A percentile compares a stretch with the other conserved stretches of the same genome.
These are phyloP conservation scores for Argya squamiceps DNA, from an alignment of 2,797 vertebrate species.

Conservation along the genomic window DNA sequence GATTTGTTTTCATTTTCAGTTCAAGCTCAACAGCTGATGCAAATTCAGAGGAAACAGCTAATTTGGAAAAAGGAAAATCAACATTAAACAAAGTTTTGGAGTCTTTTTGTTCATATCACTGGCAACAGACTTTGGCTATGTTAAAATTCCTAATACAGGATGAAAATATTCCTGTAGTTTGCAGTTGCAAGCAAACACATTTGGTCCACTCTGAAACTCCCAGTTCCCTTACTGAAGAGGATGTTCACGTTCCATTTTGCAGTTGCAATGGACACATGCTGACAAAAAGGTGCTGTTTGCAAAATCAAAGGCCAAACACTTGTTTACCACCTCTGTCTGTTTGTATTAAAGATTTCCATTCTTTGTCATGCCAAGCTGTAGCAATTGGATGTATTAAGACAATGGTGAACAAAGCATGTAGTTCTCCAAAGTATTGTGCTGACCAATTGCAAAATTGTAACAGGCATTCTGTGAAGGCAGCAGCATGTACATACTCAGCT, in stretches of 20 bases:
- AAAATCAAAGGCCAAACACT: constrained; percentile 77
- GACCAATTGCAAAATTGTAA: constrained; percentile 69
- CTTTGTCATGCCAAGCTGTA: constrained; percentile 84
- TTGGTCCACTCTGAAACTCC: constrained; percentile 74
- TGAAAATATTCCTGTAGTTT: constrained; percentile 71
- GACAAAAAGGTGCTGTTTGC: constrained; percentile 79
- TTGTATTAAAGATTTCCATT: constrained; percentile 83
- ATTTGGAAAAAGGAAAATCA: constrained; percentile 80
- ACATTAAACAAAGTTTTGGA: constrained; percentile 87
- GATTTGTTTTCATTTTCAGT: constrained; percentile 88
- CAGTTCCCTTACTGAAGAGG: constrained; percentile 77
- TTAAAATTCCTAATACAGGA: constrained; percentile 88
- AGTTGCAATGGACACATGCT: constrained; percentile 76
- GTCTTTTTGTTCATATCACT: constrained; percentile 89
- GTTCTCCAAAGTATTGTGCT: constrained; percentile 72
- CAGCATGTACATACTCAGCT: constrained; percentile 54
- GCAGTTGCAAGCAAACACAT: constrained; percentile 72
- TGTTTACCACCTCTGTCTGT: constrained; percentile 76
- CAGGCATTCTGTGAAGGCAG: constrained; percentile 63
- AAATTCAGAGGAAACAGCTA: constrained; percentile 83
- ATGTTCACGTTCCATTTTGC: constrained; percentile 71
- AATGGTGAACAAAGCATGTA: constrained; percentile 76
- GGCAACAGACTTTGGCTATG: constrained; percentile 87
- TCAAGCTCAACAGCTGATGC: constrained; percentile 80
- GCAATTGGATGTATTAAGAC: constrained; percentile 78